Base-by-base conservation (phyloP, 35 echinoderm and acorn worm species). In the Lytechinus variegatus region DNA sequence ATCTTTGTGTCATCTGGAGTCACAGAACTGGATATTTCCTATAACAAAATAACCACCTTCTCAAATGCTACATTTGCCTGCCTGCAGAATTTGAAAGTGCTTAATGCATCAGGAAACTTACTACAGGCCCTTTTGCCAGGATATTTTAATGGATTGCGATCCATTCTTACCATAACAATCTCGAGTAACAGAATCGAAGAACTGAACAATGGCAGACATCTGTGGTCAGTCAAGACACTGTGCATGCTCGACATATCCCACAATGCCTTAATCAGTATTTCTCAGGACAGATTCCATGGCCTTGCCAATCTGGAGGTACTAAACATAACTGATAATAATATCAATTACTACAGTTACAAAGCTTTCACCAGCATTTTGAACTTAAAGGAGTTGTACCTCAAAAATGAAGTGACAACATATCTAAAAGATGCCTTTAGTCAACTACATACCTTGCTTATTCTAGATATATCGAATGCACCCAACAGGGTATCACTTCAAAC, bases 1-100 rank as follows among this genome's bases (percentile, higher is more conserved):
- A 8, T 93, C 91, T 27, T 93, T 93, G 9, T 93, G 91, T 55
- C n/a, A 21, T 54, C 54, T 93, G 52, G 53, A 54, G 27, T 54
- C 91, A 54, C 12, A 56, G 91, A 93, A 54, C 91, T 93, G 6
- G 91, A 93, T 54, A 54, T 93, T 54, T 93, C 91, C 9, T 52
- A 56, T 9, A 93, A 93, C 54, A 27, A 93, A 27, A 14, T 93
- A 27, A 28, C 54, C 9, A 27, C 9, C 54, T 54, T 93, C 28
- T 11, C 91, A 56, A 27, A 54, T 27, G 52, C 12, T 4, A 54
- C 91, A 54, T 93, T 93, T 55, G 52, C 91, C 27, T 93, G 91
- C 53, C 52, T 93, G 91, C 12, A 9, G 10, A 54, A 9, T 54
- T 56, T 93, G 54, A 27, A 93, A 54, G 8, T 27, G 56, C 91